Evolutionary conservation across 92 coral and sea anemone genomes (phyloP), one percentile per base, ranked within the genome.

Genomic region (Desmophyllum pertusum): DNA sequence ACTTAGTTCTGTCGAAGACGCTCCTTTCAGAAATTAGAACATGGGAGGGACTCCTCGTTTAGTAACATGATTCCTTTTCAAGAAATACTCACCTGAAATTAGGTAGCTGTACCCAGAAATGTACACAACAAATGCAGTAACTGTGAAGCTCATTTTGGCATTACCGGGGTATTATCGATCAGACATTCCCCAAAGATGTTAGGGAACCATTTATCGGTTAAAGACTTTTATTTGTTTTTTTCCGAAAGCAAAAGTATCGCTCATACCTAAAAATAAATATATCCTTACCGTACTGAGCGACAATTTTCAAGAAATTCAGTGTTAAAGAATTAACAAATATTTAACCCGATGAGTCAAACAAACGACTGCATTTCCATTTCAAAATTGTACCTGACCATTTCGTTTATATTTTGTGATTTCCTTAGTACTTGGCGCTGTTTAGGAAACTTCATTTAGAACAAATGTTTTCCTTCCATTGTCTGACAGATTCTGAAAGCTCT

Each of bases 401-500:
- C 10, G 13, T 1, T 8, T 68, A 18, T 38, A 23, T 37, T 38
- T 38, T 38, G 46, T 19, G 73, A 68, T 68, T 68, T 68, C 37
- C 73, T 39, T 19, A 7, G 30, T 38, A 5, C 30, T 37, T 23
- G 73, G 13, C 9, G 37, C 42, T 67, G 4, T 27, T 10, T 64
- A 64, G 7, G 31, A 30, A 19, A 50, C 33, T 30, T 27, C 65
- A 3, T 50, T 51, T 10, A 50, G 6, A 51, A 35, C 61, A 19
- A 31, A 50, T 50, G 36, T 11, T 74, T 35, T 74, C 42, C 39
- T 30, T 11, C 18, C 61, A 29, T 79, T 79, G 75, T 79, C 83
- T 79, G 83, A 79, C 18, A 80, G 67, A 5, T 67, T 50, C 76
- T 66, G 76, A 36, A 80, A 66, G 27, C 19, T 36, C 79, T 75